Percentiles rank a stretch among this genome's conserved stretches.
These are phyloP conservation scores for Cheilosia scutellata DNA, from an alignment of 2,888 invertebrate species.

Conservation along the genomic window DNA sequence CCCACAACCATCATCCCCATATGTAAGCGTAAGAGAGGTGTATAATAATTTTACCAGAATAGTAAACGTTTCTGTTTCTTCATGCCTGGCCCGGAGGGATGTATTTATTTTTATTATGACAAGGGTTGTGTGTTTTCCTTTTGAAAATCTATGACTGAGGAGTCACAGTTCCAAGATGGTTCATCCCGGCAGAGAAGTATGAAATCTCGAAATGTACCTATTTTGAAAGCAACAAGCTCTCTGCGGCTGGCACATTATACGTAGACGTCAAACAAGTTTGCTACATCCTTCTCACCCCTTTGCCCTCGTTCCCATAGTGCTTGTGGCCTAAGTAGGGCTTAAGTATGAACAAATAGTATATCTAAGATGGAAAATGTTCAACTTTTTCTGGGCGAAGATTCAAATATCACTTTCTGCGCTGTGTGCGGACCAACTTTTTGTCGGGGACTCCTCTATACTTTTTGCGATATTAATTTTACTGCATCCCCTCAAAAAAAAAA, in stretches of 20 bases:
- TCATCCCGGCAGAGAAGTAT: neutral
- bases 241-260: neutral
- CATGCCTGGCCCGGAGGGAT: constrained; percentile 27
- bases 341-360: constrained; percentile 43
- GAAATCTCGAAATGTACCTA: constrained; percentile 13
- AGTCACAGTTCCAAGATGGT: constrained; percentile 2
- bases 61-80: constrained; percentile 24
- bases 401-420: constrained; percentile 21
- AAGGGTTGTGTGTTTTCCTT: constrained; percentile 17
- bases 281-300: constrained; percentile 7
- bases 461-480: constrained; percentile 51
- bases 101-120: constrained; percentile 50
- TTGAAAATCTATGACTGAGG: constrained; percentile 30
- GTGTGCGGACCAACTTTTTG: constrained; percentile 37
- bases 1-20: no score
- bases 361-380: constrained; percentile 37
- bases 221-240: constrained; percentile 51
- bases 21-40: constrained; percentile 3
- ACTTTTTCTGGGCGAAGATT: constrained; percentile 28
- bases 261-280: constrained; percentile 26
- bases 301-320: constrained; percentile 8
- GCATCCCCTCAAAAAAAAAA: neutral
- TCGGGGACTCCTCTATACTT: constrained; percentile 3
- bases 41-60: constrained; percentile 22
- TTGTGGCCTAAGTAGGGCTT: constrained; percentile 54